These are phyloP conservation scores for Synergus gifuensis DNA, from an alignment of 2,888 invertebrate species.

Conservation along the genomic window DNA sequence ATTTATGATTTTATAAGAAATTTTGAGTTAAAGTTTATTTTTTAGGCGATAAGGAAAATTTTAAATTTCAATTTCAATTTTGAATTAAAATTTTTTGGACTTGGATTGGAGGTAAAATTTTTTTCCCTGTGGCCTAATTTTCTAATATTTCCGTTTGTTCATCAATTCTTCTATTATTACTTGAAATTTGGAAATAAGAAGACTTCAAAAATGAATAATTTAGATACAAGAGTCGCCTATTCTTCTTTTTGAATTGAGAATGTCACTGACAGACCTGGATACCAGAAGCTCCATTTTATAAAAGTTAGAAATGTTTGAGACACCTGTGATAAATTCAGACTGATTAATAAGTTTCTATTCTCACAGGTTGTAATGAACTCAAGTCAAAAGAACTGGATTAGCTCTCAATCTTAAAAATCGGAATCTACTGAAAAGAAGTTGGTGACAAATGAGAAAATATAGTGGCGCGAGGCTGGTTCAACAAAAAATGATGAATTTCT, in stretches of 20 bases:
- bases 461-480: not conserved
- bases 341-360: not conserved
- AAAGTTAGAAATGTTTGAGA: not conserved
- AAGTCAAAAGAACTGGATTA: not conserved
- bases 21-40: too few species aligned
- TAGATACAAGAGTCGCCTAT: too few species aligned
- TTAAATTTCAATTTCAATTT: too few species aligned
- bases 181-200: too few species aligned
- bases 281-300: not conserved
- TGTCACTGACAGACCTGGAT: not conserved
- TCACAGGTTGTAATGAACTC: not conserved
- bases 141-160: too few species aligned
- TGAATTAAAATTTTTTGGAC: too few species aligned
- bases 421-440: not conserved
- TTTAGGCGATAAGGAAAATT: too few species aligned
- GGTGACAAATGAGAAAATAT: slow-evolving; percentile 4
- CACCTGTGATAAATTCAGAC: not conserved
- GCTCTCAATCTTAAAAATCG: not conserved
- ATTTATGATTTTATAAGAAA: too few species aligned
- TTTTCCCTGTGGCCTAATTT: too few species aligned
- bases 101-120: too few species aligned
- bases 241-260: not conserved
- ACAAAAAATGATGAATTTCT: slow-evolving; percentile 46
- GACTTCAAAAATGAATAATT: too few species aligned
- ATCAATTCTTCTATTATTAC: too few species aligned